These are phyloP conservation scores for Enteromius radiatus DNA, from an alignment of 2,797 vertebrate species.

Conservation along the genomic window DNA sequence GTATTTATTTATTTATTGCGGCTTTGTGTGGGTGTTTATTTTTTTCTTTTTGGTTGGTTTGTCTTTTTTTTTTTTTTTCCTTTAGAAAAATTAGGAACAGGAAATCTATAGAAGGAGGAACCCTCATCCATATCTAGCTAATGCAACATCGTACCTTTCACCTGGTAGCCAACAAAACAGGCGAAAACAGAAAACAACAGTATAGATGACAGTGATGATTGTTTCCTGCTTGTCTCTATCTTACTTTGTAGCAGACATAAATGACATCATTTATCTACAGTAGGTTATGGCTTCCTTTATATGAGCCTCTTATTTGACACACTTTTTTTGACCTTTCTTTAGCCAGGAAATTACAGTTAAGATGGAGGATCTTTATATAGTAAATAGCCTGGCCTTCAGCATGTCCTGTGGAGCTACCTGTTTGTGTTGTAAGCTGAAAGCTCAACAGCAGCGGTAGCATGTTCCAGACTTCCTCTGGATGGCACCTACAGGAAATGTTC, in stretches of 20 bases:
- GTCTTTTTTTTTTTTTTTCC: too few relatives aligned
- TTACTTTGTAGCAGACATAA: conserved; percentile 21
- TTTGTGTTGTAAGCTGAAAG: conserved; percentile 58
- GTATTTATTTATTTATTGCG: not conserved
- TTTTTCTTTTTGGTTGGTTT: too few relatives aligned
- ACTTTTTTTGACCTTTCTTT: conserved; percentile 44
- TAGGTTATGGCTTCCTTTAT: conserved; percentile 32
- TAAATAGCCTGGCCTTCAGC: conserved; percentile 70
- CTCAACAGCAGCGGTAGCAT: conserved; percentile 70
- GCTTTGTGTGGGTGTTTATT: too few relatives aligned
- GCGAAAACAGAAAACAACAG: not conserved
- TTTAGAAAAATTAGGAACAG: too few relatives aligned
- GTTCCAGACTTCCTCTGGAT: conserved; percentile 76
- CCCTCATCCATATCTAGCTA: not conserved
- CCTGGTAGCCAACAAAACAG: not conserved
- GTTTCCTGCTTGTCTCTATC: not conserved
- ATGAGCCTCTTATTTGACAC: conserved; percentile 37
- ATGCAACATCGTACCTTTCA: not conserved
- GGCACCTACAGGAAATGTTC: conserved; percentile 75
- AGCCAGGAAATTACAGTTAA: conserved; percentile 55
- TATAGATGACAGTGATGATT: not conserved
- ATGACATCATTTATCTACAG: conserved; percentile 54
- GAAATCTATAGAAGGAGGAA: not conserved
- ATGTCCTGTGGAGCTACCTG: conserved; percentile 62
- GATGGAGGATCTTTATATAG: conserved; percentile 61